Conservation (phyloP, 2,888 invertebrate genomes). For the Tenthredo amoena region DNA sequence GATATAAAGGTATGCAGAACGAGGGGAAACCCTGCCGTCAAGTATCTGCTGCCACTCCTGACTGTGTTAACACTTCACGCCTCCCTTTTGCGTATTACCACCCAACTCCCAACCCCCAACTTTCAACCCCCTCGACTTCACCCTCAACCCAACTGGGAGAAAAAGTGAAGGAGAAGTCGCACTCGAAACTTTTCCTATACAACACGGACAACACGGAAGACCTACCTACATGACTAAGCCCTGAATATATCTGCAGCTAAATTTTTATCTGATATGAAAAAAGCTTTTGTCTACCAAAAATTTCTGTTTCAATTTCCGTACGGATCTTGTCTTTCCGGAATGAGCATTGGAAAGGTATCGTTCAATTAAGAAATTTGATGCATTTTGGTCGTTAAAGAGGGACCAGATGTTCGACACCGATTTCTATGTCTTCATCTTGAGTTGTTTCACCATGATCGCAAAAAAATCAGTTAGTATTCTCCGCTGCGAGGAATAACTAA, state of each 20-base stretch:
- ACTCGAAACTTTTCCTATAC: constrained; percentile 42
- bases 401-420: background rate
- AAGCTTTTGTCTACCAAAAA: background rate
- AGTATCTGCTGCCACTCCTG: constrained; percentile 67
- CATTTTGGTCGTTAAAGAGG: background rate
- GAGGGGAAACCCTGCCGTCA: constrained; percentile 56
- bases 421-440: background rate
- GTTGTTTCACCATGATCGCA: background rate
- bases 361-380: background rate
- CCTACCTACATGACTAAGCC: constrained; percentile 11
- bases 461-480: background rate
- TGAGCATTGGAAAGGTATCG: background rate
- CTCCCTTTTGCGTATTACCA: constrained; percentile 70
- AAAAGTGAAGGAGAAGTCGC: constrained; percentile 37
- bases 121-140: background rate
- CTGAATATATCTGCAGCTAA: background rate
- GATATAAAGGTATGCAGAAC: constrained; percentile 49
- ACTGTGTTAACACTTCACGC: constrained; percentile 71
- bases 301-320: background rate
- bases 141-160: background rate
- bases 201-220: constrained; percentile 14
- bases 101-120: constrained; percentile 52
- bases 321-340: background rate
- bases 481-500: background rate
- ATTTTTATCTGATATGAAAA: constrained; percentile 21